Percentiles rank a stretch among this genome's conserved stretches.
Conservation (phyloP, 2,113 vertebrate genomes). For the Pachypanchax playfairii region DNA sequence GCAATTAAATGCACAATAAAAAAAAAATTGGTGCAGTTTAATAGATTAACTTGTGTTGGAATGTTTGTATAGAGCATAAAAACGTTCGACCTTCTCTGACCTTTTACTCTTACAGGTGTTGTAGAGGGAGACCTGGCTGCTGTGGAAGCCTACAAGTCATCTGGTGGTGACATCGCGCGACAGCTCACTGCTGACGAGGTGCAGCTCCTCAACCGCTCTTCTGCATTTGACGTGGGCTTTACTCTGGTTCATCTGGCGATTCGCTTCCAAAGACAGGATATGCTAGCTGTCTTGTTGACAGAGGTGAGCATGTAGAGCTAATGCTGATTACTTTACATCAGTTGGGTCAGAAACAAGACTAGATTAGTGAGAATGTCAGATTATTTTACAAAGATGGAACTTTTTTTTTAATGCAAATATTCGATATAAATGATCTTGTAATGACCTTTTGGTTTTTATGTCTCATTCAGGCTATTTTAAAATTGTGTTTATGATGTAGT, state of each 20-base stretch:
- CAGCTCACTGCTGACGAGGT: constrained; percentile 95
- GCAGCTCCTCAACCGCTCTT: constrained; percentile 91
- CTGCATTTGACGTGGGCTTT: constrained; percentile 94
- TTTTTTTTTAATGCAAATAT: too few species aligned
- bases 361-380: too few species aligned
- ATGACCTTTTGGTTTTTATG: too few species aligned
- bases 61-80: too few species aligned
- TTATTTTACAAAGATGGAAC: too few species aligned
- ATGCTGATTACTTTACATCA: background rate
- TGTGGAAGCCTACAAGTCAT: constrained; percentile 94
- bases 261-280: constrained; percentile 97
- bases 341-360: too few species aligned
- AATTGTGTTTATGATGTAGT: too few species aligned
- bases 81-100: background rate
- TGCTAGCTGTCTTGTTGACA: constrained; percentile 94
- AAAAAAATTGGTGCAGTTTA: too few species aligned
- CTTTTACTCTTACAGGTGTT: constrained; percentile 80
- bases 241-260: constrained; percentile 96
- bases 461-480: too few species aligned
- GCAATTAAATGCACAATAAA: too few species aligned
- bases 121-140: constrained; percentile 95
- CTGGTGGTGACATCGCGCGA: constrained; percentile 93
- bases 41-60: background rate
- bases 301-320: constrained; percentile 82
- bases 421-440: too few species aligned